Evolutionary conservation across 2,113 vertebrate species (phyloP), one percentile per base, ranked within the genome.

Genomic region (Ochotona curzoniae): DNA sequence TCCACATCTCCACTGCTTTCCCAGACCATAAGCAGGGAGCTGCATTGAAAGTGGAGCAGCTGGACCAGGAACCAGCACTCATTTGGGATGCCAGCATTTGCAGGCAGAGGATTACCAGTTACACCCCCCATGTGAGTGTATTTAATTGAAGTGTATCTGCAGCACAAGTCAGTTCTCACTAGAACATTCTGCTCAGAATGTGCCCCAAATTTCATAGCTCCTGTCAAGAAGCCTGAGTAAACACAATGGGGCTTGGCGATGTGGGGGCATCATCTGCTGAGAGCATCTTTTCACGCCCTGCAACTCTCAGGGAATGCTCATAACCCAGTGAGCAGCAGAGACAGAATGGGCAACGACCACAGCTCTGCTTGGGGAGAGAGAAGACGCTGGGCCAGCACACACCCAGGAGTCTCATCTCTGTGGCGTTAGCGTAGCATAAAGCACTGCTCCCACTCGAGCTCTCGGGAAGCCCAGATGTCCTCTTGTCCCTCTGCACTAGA

Each of bases 151-250:
- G 76, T 54, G 9, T 26, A 73, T 78, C 44, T 83, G 60, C 47
- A 69, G n/a, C 38, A 92, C 81, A 90, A 90, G 44, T 84, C 28
- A 93, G 28, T 17, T 86, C 35, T 83, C n/a, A 80, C 13, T 28
- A 90, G 11, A 66, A 81, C 69, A 66, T 74, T 88, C 28, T 66
- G 6, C n/a, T 30, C 26, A 49, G 35, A 86, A 85, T 83, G 57
- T 67, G 8, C 67, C 26, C 35, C 21, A 63, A 63, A 90, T 91
- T 80, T 87, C 51, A 63, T 17, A 60, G 13, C 44, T 91, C 44
- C 54, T 9, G 51, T 69, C 75, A 64, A 69, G 8, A 15, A 26
- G 21, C 61, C 47, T 82, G 44, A 94, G 76, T 73, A 85, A 86
- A 74, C 57, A 47, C 13, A 25, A 23, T 1, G 26, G 30, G 35